A percentile compares a stretch with the other conserved stretches of the same genome.
Conservation (phyloP, 2,888 invertebrate genomes). For the Acronicta leporina region DNA sequence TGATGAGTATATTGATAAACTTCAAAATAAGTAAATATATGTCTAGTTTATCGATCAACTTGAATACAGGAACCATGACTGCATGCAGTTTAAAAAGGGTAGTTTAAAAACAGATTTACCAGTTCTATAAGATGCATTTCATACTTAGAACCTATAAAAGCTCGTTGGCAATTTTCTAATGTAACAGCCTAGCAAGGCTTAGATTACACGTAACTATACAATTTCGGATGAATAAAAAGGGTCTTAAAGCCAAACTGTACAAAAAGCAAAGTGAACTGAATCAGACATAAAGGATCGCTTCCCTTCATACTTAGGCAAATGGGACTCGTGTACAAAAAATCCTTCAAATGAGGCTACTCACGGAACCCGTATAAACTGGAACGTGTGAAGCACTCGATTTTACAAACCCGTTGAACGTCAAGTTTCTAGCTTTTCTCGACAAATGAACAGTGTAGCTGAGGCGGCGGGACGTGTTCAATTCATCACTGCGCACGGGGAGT, state of each 20-base stretch:
- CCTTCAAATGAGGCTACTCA: conserved; percentile 20
- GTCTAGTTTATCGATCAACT: no score
- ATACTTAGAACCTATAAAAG: no score
- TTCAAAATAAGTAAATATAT: no score
- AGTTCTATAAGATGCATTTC: no score
- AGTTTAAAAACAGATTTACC: no score
- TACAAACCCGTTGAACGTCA: conserved; percentile 51
- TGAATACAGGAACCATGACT: no score
- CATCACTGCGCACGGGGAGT: conserved; percentile 59
- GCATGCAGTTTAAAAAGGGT: no score
- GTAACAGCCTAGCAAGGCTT: not conserved
- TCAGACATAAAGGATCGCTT: conserved; percentile 7
- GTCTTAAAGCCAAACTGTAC: not conserved
- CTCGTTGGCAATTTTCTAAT: no score
- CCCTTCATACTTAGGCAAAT: conserved; percentile 4
- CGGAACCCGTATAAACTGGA: conserved; percentile 26
- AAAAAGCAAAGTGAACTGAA: conserved; percentile 5
- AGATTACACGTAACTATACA: not conserved
- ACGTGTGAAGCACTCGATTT: conserved; percentile 51
- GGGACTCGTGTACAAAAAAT: conserved; percentile 14
- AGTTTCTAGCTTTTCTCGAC: conserved; percentile 53
- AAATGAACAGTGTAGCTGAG: conserved; percentile 59
- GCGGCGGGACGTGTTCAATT: conserved; percentile 59
- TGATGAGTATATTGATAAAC: no score
- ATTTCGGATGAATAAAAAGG: conserved; percentile 1